Base-by-base conservation (phyloP, 2,888 invertebrate species). In the Drosophila robusta region DNA sequence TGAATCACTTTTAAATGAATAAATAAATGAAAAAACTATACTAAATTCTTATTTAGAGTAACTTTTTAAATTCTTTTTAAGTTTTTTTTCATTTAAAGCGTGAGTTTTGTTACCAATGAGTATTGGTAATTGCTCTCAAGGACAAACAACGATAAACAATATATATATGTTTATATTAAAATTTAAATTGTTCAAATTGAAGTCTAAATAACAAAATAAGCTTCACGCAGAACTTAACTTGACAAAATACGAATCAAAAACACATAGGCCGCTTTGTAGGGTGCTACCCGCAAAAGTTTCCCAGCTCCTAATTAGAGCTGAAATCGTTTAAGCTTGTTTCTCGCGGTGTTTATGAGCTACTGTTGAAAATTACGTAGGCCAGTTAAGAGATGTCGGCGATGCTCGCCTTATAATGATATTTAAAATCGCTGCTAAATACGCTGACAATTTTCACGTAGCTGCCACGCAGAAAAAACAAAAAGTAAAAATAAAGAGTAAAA, bases 371-470 rank as follows among this genome's bases (percentile, higher is more conserved):
- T 80, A 83, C 89, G 87, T 87, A 60, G 68, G 66, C 62, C 60
- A 46, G 29, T 32, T 29, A 12, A 50, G 63, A 86, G 70, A 81
- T 78, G 72, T 49, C 47, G 56, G n/a, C 72, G 39, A 47, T 54
- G 51, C 52, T 47, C 29, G 47, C 42, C 55, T 81, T 84, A 84
- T 84, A 84, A 88, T 84, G 89, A 84, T 87, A 89, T 84, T 84
- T 87, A 84, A 84, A 88, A 67, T 69, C 75, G 78, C 89, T 64
- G 87, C 81, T 87, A 88, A 83, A 83, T 88, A 86, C 87, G 85
- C 49, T 84, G 83, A 84, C 83, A 88, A 84, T 84, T 83, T 88
- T 83, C 81, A 78, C 89, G 75, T 84, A 63, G 65, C 56, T 66
- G 75, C 54, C 61, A 66, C 62, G 76, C 77, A 80, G 12, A 34